Conservation (phyloP, 2,113 vertebrate species). For the Amia ocellicauda region DNA sequence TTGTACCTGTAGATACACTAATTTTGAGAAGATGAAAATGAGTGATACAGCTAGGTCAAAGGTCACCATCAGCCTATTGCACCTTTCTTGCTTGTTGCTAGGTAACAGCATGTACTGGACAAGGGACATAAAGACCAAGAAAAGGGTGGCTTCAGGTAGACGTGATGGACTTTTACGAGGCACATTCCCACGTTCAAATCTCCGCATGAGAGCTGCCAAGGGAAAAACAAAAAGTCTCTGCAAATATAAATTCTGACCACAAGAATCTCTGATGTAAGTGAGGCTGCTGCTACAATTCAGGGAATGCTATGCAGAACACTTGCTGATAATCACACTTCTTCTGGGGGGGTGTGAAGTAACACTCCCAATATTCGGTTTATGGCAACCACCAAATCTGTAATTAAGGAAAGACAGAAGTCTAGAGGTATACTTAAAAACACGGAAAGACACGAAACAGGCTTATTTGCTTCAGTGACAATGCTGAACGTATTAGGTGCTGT, state of each 20-base stretch:
- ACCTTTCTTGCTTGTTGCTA: constrained; percentile 47
- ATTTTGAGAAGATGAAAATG: not conserved
- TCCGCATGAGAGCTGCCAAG: not conserved
- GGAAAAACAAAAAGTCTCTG: not conserved
- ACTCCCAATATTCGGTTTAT: not conserved
- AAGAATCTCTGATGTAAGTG: not conserved
- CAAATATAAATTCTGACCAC: constrained; percentile 7
- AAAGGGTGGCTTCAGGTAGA: not conserved
- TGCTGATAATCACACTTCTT: not conserved
- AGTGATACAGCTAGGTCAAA: constrained; percentile 23
- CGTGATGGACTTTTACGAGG: not conserved
- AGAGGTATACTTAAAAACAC: too few relatives aligned
- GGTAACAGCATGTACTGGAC: constrained; percentile 45
- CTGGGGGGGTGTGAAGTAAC: too few relatives aligned
- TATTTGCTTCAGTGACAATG: too few relatives aligned
- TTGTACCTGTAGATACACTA: not conserved
- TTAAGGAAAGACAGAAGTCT: too few relatives aligned
- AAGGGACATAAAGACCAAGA: constrained; percentile 24
- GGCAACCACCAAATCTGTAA: too few relatives aligned
- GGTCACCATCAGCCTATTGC: not conserved
- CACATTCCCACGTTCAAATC: not conserved
- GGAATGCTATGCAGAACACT: not conserved
- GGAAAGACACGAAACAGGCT: too few relatives aligned
- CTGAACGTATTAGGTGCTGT: too few relatives aligned
- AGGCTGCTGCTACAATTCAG: not conserved